Evolutionary conservation across 2,888 invertebrate genomes (phyloP).

Genomic region (Morpho helenor): DNA sequence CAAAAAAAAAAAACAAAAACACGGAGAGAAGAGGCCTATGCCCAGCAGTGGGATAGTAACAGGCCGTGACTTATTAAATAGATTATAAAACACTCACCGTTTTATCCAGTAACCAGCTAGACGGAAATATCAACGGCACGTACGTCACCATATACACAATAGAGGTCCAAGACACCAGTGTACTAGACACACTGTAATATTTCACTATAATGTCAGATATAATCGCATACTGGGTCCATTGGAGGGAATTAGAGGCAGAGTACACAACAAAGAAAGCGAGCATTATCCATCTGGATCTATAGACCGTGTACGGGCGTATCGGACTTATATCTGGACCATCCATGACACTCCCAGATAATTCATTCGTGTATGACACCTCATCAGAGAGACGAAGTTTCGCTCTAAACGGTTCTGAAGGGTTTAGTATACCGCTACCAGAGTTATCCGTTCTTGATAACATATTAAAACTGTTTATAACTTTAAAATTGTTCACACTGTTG

Average conservation of each 20-base stretch:
- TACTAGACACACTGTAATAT: conserved; percentile 85
- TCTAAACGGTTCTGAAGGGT: conserved; percentile 32
- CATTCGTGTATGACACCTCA: conserved; percentile 33
- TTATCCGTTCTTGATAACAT: conserved; percentile 30
- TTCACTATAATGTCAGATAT: conserved; percentile 88
- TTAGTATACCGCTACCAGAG: conserved; percentile 26
- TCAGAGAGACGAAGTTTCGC: conserved; percentile 33
- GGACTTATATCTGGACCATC: conserved; percentile 38
- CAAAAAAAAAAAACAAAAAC: too few species aligned
- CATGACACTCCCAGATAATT: conserved; percentile 50
- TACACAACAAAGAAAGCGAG: conserved; percentile 90
- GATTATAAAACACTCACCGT: conserved; percentile 81
- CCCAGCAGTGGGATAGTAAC: too few species aligned
- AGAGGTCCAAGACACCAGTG: conserved; percentile 95
- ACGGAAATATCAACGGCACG: conserved; percentile 97
- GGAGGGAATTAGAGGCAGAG: conserved; percentile 94
- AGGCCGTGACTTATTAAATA: too few species aligned
- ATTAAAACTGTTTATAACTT: conserved; percentile 6
- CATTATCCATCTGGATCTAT: conserved; percentile 88
- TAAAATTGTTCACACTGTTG: conserved; percentile 4
- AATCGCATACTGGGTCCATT: conserved; percentile 98
- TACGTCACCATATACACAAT: conserved; percentile 99
- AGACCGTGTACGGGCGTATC: conserved; percentile 73
- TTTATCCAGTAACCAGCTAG: conserved; percentile 95
- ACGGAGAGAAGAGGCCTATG: too few species aligned